phyloP scores from a whole-genome alignment of 2,797 vertebrate species.

The Macrochelys suwanniensis region DNA sequence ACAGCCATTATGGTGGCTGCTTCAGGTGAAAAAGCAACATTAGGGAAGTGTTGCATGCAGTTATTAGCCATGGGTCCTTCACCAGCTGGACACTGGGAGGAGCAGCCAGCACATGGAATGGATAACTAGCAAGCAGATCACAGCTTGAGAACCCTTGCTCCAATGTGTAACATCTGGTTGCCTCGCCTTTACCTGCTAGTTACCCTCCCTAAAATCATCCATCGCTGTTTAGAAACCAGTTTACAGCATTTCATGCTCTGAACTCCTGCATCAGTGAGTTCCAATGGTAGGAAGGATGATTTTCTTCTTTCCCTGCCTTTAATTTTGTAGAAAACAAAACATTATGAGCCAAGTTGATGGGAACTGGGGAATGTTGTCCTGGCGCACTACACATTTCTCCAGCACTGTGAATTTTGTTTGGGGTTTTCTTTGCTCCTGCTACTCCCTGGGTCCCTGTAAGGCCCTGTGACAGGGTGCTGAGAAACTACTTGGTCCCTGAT shows the following conservation, averaged over 20 bases:
- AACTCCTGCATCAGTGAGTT: not conserved
- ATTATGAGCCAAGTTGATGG: not conserved
- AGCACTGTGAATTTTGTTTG: not conserved
- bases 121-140: not conserved
- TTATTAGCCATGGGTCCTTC: not conserved
- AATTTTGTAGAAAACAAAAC: not conserved
- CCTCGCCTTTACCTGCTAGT: not conserved
- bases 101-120: not conserved
- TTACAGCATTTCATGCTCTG: not conserved
- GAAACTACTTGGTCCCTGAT: not conserved
- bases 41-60: not conserved
- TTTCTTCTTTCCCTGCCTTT: not conserved
- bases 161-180: not conserved
- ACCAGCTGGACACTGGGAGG: constrained; percentile 19
- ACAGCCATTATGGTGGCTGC: no score
- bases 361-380: not conserved
- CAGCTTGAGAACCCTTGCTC: not conserved
- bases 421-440: not conserved
- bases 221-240: not conserved
- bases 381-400: not conserved
- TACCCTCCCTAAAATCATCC: not conserved
- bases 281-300: not conserved
- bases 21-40: constrained; percentile 49
- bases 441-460: not conserved
- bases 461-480: not conserved